A percentile compares a stretch with the other conserved stretches of the same genome.
These are phyloP conservation scores for Danio choprae DNA, from an alignment of 2,797 vertebrate species.

Conservation along the genomic window DNA sequence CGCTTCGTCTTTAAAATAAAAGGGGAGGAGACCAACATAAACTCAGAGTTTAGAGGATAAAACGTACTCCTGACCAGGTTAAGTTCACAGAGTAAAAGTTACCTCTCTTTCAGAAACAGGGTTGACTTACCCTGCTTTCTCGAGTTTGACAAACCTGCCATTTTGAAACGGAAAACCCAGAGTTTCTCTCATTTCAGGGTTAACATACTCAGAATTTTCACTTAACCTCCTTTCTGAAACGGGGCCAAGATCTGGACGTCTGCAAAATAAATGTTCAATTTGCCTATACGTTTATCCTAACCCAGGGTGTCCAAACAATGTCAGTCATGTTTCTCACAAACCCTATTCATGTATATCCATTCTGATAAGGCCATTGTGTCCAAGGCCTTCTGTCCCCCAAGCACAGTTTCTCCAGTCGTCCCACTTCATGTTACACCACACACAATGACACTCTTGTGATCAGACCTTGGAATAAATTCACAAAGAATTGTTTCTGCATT, in stretches of 20 bases:
- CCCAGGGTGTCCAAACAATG: not conserved
- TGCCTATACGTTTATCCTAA: not conserved
- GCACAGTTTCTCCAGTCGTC: slow-evolving; percentile 64
- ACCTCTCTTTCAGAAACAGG: no score
- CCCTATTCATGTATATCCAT: slow-evolving; percentile 24
- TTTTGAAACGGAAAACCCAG: no score
- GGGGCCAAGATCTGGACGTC: not conserved
- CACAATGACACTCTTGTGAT: slow-evolving; percentile 77
- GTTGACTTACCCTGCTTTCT: no score
- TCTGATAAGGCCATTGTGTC: slow-evolving; percentile 55
- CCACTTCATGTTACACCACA: slow-evolving; percentile 64
- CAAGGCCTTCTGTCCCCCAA: slow-evolving; percentile 53
- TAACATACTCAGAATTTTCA: no score
- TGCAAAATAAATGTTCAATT: not conserved
- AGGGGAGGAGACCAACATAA: no score
- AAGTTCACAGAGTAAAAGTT: no score
- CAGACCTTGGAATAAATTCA: slow-evolving; percentile 63
- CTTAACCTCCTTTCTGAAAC: no score
- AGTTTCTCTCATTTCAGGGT: no score
- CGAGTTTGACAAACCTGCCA: no score
- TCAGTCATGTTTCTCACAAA: slow-evolving; percentile 2
- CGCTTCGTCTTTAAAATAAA: no score
- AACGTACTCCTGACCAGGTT: no score
- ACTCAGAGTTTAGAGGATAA: no score
- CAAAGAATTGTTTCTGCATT: slow-evolving; percentile 75